These are phyloP conservation scores for Tachysurus fulvidraco DNA, from an alignment of 2,113 vertebrate genomes.

Conservation along the genomic window DNA sequence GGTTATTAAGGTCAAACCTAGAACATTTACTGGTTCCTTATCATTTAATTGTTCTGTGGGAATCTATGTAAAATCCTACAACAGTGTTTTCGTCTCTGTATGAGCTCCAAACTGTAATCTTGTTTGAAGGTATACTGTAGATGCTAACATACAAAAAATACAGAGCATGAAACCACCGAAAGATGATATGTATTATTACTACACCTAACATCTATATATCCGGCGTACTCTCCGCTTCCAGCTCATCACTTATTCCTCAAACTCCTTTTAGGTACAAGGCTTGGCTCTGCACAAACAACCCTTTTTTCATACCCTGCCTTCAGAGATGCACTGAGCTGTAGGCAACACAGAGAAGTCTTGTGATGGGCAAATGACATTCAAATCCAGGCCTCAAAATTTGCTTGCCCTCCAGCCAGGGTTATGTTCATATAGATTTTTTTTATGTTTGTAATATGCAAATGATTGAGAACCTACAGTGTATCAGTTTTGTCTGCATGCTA, in stretches of 20 bases:
- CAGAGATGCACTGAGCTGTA: slow-evolving; percentile 70
- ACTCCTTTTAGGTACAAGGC: slow-evolving; percentile 9
- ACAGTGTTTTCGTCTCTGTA: not conserved
- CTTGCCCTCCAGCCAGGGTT: slow-evolving; percentile 63
- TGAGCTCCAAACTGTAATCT: not conserved
- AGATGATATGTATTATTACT: not conserved
- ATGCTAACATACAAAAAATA: not conserved
- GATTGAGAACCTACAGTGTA: slow-evolving; percentile 7
- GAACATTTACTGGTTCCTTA: not conserved
- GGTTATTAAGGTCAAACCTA: not conserved
- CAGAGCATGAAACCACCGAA: not conserved
- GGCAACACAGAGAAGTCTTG: slow-evolving; percentile 76
- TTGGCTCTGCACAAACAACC: slow-evolving; percentile 43
- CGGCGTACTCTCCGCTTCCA: not conserved
- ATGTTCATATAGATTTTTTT: slow-evolving; percentile 69
- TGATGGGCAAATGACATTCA: slow-evolving; percentile 78
- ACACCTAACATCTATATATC: not conserved
- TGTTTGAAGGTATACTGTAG: not conserved
- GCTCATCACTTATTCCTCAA: slow-evolving; percentile 12
- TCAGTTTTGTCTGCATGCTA: slow-evolving; percentile 11
- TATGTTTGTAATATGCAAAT: slow-evolving; percentile 77
- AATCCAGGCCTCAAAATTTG: slow-evolving; percentile 78
- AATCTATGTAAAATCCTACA: not conserved
- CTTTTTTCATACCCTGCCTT: slow-evolving; percentile 74
- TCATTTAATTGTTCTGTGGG: not conserved